These are phyloP conservation scores for Eonycteris spelaea DNA, from an alignment of 2,113 vertebrate species.

Conservation along the genomic window DNA sequence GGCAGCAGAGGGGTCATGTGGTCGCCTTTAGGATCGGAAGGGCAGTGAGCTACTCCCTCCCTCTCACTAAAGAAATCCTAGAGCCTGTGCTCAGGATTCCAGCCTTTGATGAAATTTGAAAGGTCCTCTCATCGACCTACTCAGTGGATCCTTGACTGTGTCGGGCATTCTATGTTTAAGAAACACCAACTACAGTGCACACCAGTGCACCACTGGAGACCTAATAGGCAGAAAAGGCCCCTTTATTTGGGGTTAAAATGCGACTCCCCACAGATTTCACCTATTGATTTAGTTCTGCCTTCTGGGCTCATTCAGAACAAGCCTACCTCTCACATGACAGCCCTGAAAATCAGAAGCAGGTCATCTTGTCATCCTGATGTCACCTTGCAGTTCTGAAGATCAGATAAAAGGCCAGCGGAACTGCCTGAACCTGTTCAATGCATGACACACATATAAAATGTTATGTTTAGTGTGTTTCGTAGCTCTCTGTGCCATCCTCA, in stretches of 20 bases:
- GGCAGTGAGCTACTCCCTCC: neutral
- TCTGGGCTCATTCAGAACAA: neutral
- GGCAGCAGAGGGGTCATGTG: neutral
- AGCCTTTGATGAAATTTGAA: neutral
- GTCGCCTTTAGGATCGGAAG: neutral
- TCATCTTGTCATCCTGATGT: neutral
- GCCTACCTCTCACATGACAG: neutral
- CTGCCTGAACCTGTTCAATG: neutral
- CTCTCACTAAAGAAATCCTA: neutral
- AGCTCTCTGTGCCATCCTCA: neutral
- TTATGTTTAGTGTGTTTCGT: neutral
- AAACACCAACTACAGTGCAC: neutral
- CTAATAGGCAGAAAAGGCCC: neutral
- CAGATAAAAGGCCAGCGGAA: neutral
- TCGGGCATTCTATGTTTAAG: neutral
- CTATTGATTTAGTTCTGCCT: neutral
- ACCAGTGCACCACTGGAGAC: too few species aligned
- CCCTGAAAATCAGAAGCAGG: neutral
- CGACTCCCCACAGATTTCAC: neutral
- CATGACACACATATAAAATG: neutral
- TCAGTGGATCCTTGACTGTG: neutral
- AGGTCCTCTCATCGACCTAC: neutral
- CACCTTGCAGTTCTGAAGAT: neutral
- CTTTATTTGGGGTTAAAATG: neutral
- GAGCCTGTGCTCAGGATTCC: rapidly evolving